These are phyloP conservation scores for Cyprinodon diabolis DNA, from an alignment of 2,797 vertebrate genomes.

Conservation along the genomic window DNA sequence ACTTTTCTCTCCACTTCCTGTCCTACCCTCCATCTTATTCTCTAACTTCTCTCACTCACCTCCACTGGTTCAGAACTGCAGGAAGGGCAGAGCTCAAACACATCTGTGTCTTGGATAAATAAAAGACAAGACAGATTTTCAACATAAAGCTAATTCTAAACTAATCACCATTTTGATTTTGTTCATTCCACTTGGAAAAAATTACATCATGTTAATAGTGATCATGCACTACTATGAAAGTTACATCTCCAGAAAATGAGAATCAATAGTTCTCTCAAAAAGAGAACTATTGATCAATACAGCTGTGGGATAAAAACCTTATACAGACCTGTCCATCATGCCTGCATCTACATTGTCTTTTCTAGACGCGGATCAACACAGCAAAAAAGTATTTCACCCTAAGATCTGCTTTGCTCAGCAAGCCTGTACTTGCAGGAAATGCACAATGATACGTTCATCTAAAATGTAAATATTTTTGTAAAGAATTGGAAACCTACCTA, in stretches of 20 bases:
- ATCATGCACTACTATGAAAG: not conserved
- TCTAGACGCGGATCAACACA: conserved; percentile 37
- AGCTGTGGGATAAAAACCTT: not conserved
- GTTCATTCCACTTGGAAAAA: not conserved
- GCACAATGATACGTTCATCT: not conserved
- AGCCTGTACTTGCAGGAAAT: conserved; percentile 28
- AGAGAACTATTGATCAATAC: conserved; percentile 9
- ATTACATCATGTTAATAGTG: not conserved
- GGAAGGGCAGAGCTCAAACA: conserved; percentile 3
- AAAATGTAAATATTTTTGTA: conserved; percentile 9
- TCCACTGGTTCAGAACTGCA: conserved; percentile 4
- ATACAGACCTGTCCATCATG: conserved; percentile 1
- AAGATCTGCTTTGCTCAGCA: conserved; percentile 18
- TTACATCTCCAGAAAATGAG: not conserved
- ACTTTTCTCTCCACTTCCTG: conserved; percentile 39
- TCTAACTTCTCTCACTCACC: conserved; percentile 10
- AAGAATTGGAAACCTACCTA: conserved; percentile 5
- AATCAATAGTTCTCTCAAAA: conserved; percentile 3
- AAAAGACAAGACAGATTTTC: not conserved
- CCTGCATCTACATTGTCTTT: conserved; percentile 18
- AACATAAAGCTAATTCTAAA: conserved; percentile 8
- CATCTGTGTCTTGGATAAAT: conserved; percentile 1
- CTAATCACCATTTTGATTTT: not conserved
- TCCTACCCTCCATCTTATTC: conserved; percentile 43
- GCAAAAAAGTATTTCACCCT: conserved; percentile 14